Conservation (phyloP, 2,113 vertebrate species). For the Callipepla squamata region DNA sequence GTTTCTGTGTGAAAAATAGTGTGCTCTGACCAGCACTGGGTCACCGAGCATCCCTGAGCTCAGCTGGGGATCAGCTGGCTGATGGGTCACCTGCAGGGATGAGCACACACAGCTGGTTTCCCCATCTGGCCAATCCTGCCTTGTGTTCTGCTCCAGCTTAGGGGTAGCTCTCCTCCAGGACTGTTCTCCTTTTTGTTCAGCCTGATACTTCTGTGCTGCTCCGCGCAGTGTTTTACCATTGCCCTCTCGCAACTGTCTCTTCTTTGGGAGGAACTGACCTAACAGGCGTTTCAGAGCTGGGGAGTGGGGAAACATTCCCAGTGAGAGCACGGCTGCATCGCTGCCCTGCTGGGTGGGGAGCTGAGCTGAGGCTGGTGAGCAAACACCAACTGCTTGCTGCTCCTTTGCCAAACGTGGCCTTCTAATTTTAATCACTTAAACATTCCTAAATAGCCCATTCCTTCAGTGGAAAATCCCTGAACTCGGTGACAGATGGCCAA, state of each 20-base stretch:
- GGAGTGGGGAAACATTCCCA: background rate
- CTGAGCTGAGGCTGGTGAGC: background rate
- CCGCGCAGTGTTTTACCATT: fast-evolving
- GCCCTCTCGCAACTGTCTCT: no score
- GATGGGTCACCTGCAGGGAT: fast-evolving
- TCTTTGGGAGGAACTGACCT: no score
- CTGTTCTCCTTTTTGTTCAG: background rate
- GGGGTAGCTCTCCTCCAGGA: fast-evolving
- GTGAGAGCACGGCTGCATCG: background rate
- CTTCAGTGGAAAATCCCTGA: background rate
- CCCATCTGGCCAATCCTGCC: background rate
- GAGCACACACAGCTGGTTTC: fast-evolving
- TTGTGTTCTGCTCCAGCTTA: background rate
- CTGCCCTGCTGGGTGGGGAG: background rate
- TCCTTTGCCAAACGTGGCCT: background rate
- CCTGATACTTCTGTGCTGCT: background rate
- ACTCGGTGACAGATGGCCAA: background rate
- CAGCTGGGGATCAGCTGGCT: no score
- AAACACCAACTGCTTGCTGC: background rate
- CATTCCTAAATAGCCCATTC: background rate
- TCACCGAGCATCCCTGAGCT: no score
- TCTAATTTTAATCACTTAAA: background rate
- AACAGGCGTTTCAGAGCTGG: background rate
- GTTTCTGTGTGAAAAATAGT: fast-evolving
- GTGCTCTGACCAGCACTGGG: background rate